Evolutionary conservation across 2,888 invertebrate species (phyloP).

Genomic region (Epirrita christyi): DNA sequence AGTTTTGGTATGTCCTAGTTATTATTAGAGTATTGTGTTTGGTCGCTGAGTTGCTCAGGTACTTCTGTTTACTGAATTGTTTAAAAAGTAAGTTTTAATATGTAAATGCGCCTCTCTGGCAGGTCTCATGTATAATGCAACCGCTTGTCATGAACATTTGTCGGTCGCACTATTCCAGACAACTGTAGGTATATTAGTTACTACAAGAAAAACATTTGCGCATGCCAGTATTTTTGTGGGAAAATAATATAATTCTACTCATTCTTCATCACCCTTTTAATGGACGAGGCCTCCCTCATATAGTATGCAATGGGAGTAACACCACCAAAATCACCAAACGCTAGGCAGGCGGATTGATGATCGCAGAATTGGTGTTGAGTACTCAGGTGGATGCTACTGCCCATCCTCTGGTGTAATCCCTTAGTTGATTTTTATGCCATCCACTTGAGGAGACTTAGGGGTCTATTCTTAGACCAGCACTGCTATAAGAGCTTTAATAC

Average conservation of each 20-base stretch:
- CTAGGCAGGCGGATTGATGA: no score
- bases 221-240: neutral
- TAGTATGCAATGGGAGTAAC: no score
- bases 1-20: neutral
- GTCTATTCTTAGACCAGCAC: no score
- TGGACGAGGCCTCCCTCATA: no score
- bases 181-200: constrained; percentile 48
- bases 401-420: no score
- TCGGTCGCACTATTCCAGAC: constrained; percentile 75
- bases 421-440: no score
- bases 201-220: constrained; percentile 28
- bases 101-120: constrained; percentile 71
- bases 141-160: constrained; percentile 80
- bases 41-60: constrained; percentile 12
- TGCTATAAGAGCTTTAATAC: no score
- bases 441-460: no score
- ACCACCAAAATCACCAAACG: no score
- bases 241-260: neutral
- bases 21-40: neutral
- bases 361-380: no score
- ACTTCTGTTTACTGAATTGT: constrained; percentile 34
- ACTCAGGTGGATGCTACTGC: no score
- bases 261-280: no score
- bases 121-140: constrained; percentile 81
- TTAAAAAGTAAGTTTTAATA: constrained; percentile 52